A percentile compares a stretch with the other conserved stretches of the same genome.
Evolutionary conservation across 1,140 invertebrate genomes (phyloP).

Genomic region (Lethrus apterus): DNA sequence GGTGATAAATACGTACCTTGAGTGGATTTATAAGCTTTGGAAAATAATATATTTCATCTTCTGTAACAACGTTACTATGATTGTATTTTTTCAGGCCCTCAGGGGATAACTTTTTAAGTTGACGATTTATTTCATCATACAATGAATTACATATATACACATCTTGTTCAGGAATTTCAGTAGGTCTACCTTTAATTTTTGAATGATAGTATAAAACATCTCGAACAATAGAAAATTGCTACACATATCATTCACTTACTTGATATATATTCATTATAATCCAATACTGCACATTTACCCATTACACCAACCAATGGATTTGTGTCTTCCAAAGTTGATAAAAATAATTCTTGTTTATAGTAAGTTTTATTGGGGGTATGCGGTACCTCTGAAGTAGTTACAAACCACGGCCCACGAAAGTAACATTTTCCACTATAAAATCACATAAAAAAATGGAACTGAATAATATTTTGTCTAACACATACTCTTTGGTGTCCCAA

Average conservation of each 20-base stretch:
- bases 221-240: constrained; percentile 4
- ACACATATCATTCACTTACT: constrained; percentile 68
- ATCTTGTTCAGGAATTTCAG: constrained; percentile 88
- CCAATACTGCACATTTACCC: constrained; percentile 84
- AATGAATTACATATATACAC: constrained; percentile 90
- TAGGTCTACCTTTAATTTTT: constrained; percentile 78
- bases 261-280: constrained; percentile 85
- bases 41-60: constrained; percentile 92
- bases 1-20: constrained; percentile 49
- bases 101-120: constrained; percentile 61
- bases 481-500: constrained; percentile 82
- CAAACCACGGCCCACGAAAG: constrained; percentile 89
- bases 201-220: no score
- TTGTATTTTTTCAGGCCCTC: constrained; percentile 76
- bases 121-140: constrained; percentile 82
- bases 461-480: constrained; percentile 14
- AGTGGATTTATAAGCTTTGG: constrained; percentile 64
- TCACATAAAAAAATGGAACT: constrained; percentile 24
- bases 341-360: constrained; percentile 91
- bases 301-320: constrained; percentile 86
- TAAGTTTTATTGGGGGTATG: constrained; percentile 70
- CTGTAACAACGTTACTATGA: constrained; percentile 72
- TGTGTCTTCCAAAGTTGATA: constrained; percentile 85
- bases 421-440: constrained; percentile 72
- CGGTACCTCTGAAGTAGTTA: constrained; percentile 79